These are phyloP conservation scores for Ylistrum balloti DNA, from an alignment of 1,140 invertebrate genomes.

Conservation along the genomic window DNA sequence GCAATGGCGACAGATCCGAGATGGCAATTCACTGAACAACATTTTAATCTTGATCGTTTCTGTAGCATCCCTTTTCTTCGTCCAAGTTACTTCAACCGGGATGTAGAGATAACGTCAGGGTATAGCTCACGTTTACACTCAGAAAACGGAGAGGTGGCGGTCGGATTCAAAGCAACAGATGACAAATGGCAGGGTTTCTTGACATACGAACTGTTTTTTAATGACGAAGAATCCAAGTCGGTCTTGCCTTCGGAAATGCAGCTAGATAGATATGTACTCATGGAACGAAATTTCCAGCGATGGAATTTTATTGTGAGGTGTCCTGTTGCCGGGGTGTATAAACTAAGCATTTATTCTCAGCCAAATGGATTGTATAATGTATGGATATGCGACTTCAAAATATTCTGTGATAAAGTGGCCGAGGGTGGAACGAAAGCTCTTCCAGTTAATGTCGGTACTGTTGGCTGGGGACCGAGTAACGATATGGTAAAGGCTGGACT, in stretches of 20 bases:
- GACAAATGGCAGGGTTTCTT: neutral
- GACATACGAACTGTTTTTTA: constrained; percentile 48
- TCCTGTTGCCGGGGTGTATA: constrained; percentile 53
- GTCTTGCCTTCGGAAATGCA: constrained; percentile 49
- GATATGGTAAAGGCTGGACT: constrained; percentile 49
- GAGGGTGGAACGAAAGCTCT: constrained; percentile 44
- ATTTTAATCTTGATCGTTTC: constrained; percentile 65
- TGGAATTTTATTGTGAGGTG: constrained; percentile 52
- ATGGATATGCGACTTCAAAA: constrained; percentile 58
- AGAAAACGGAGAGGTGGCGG: constrained; percentile 41
- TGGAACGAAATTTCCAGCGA: constrained; percentile 31
- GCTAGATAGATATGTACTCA: constrained; percentile 45
- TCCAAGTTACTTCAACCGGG: constrained; percentile 51
- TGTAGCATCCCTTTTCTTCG: constrained; percentile 52
- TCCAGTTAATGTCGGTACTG: constrained; percentile 51
- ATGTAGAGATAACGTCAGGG: constrained; percentile 56
- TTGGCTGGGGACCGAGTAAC: constrained; percentile 56
- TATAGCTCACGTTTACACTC: constrained; percentile 44
- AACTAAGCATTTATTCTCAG: constrained; percentile 48
- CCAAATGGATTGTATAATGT: neutral
- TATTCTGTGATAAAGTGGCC: constrained; percentile 53
- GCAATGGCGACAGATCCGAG: constrained; percentile 62
- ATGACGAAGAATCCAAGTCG: constrained; percentile 47
- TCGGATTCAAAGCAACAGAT: constrained; percentile 41
- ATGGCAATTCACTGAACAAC: constrained; percentile 72